phyloP scores from a whole-genome alignment of 2,888 invertebrate genomes.

The Nymphalis urticae region DNA sequence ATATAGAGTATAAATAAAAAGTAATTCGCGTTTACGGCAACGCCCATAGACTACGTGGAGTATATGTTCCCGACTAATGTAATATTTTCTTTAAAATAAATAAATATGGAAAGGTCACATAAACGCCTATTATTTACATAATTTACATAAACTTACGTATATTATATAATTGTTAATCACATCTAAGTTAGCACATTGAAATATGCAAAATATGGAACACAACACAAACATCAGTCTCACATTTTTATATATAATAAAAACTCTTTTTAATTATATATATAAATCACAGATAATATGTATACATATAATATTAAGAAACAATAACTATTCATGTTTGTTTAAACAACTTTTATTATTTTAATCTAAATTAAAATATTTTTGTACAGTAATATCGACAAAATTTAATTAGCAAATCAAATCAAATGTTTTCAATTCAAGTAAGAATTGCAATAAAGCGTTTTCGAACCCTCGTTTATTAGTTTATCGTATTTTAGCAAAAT shows the following conservation, averaged over 20 bases:
- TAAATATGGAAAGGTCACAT: neutral
- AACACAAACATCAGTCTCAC: constrained; percentile 1
- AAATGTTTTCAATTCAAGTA: too few relatives aligned
- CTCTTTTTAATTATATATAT: neutral
- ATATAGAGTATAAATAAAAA: too few relatives aligned
- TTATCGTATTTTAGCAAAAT: too few relatives aligned
- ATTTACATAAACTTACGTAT: constrained; percentile 11
- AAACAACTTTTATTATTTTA: too few relatives aligned
- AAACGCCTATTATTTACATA: constrained; percentile 9
- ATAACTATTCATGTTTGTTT: too few relatives aligned
- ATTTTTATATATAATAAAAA: neutral
- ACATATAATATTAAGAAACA: too few relatives aligned
- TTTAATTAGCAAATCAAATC: too few relatives aligned
- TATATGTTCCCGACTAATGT: neutral
- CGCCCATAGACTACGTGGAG: neutral
- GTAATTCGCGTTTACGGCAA: neutral
- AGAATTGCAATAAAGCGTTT: too few relatives aligned
- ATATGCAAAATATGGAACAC: constrained; percentile 8
- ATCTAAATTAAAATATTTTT: too few relatives aligned
- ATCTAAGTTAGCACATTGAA: constrained; percentile 14
- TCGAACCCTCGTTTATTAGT: too few relatives aligned
- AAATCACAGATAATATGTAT: neutral
- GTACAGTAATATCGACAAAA: too few relatives aligned
- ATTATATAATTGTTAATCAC: constrained; percentile 14
- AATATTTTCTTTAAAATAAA: neutral